phyloP scores from a whole-genome alignment of 2,888 invertebrate species.

The Hyposoter didymator region DNA sequence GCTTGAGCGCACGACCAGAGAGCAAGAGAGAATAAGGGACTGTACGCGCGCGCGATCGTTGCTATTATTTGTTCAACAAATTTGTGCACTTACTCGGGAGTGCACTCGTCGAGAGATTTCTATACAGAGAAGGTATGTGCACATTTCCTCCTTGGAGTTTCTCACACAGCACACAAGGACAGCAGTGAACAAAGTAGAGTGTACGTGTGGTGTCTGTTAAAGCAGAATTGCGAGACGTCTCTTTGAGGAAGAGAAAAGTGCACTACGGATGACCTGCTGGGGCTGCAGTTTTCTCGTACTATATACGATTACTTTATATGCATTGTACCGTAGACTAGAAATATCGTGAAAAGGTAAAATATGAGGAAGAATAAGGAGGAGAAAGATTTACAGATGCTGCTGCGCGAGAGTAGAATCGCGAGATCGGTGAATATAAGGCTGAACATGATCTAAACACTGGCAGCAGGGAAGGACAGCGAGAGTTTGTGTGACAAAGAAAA shows the following conservation, averaged over 20 bases:
- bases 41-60: constrained; percentile 41
- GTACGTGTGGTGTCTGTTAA: not conserved
- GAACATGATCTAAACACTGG: not conserved
- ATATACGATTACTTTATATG: constrained; percentile 49
- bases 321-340: constrained; percentile 45
- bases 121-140: constrained; percentile 33
- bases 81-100: constrained; percentile 66
- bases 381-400: constrained; percentile 55
- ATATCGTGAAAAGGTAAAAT: constrained; percentile 58
- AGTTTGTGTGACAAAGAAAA: constrained; percentile 2
- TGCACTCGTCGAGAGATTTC: constrained; percentile 49
- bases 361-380: constrained; percentile 56
- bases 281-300: constrained; percentile 26
- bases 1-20: constrained; percentile 63
- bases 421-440: constrained; percentile 19
- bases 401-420: constrained; percentile 26
- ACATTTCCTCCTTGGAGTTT: constrained; percentile 32
- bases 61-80: constrained; percentile 69
- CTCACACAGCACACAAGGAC: constrained; percentile 31
- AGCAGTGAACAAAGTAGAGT: not conserved
- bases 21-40: constrained; percentile 58
- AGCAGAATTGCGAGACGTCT: constrained; percentile 20
- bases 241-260: constrained; percentile 52
- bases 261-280: constrained; percentile 55
- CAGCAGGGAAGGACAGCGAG: not conserved